A percentile compares a stretch with the other conserved stretches of the same genome.
Evolutionary conservation across 2,888 invertebrate species (phyloP).

Genomic region (Erebia aethiops): DNA sequence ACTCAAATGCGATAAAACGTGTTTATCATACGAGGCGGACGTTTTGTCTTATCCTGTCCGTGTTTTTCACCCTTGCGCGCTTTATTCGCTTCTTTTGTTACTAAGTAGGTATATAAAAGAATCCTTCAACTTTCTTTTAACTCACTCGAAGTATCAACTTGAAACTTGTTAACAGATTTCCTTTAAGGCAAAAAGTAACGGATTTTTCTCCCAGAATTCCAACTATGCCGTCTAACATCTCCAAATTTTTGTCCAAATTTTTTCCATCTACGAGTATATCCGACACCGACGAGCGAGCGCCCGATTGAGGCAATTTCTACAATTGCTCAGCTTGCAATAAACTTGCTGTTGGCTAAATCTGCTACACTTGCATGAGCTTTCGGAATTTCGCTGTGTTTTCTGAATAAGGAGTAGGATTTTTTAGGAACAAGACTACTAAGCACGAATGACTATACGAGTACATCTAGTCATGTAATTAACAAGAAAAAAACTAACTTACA

Average conservation of each 20-base stretch:
- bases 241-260: background rate
- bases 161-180: too few species aligned
- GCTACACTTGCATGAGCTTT: conserved; percentile 1
- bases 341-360: background rate
- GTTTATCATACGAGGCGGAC: too few species aligned
- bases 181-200: too few species aligned
- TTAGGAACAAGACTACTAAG: background rate
- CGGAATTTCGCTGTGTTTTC: background rate
- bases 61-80: too few species aligned
- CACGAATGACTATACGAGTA: background rate
- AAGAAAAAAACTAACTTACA: too few species aligned
- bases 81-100: too few species aligned
- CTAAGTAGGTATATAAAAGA: too few species aligned
- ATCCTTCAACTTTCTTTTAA: too few species aligned
- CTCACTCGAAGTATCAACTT: too few species aligned
- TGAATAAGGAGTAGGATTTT: background rate
- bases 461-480: background rate
- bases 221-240: background rate
- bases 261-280: background rate
- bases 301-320: conserved; percentile 2
- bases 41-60: too few species aligned
- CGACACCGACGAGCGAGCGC: background rate
- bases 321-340: background rate
- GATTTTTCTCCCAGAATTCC: too few species aligned
- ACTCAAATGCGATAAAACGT: too few species aligned